phyloP scores from a whole-genome alignment of 2,113 vertebrate species.

The Corythoichthys intestinalis region DNA sequence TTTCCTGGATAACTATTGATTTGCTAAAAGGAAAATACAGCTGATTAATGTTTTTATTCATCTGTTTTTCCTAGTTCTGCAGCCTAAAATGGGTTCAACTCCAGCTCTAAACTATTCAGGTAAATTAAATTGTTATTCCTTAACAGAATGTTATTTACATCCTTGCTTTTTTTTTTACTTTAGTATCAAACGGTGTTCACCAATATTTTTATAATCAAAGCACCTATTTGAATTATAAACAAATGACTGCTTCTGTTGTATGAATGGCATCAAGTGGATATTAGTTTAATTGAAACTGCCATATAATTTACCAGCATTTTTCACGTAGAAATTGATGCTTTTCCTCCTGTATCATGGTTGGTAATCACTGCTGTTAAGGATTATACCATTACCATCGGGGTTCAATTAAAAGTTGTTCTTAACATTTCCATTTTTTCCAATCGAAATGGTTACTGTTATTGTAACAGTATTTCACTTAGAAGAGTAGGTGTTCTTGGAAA shows the following conservation, averaged over 20 bases:
- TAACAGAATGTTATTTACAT: too few relatives aligned
- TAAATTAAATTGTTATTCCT: conserved; percentile 54
- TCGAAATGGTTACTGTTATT: too few relatives aligned
- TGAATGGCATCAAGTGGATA: not conserved
- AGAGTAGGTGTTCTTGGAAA: not conserved
- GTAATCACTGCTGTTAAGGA: not conserved
- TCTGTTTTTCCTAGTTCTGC: conserved; percentile 83
- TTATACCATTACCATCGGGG: not conserved
- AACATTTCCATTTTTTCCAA: not conserved
- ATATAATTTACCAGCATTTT: not conserved
- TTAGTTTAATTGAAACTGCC: not conserved
- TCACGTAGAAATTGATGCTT: not conserved
- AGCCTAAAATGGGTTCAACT: conserved; percentile 89
- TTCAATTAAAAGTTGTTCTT: not conserved
- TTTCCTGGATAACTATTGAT: not conserved
- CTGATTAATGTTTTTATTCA: conserved; percentile 6
- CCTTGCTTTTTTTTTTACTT: not conserved
- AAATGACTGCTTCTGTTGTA: not conserved
- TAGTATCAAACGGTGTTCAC: conserved; percentile 32
- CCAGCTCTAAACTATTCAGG: conserved; percentile 85
- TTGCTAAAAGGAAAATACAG: not conserved
- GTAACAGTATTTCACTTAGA: not conserved
- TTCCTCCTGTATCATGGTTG: not conserved
- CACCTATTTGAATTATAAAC: not conserved
- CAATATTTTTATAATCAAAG: not conserved